Evolutionary conservation across 2,888 invertebrate species (phyloP).

Genomic region (Galeruca laticollis): DNA sequence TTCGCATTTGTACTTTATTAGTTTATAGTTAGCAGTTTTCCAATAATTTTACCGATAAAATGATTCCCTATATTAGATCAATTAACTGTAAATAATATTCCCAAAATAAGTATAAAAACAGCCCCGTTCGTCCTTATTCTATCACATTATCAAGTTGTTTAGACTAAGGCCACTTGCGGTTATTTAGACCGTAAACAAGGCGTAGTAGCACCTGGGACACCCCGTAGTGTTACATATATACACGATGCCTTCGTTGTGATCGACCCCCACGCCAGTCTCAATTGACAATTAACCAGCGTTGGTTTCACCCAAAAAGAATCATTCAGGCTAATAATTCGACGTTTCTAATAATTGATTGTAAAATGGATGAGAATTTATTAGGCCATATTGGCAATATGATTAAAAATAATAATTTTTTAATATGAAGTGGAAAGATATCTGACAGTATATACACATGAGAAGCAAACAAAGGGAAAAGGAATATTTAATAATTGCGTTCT

Average conservation of each 20-base stretch:
- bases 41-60: no score
- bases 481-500: no score
- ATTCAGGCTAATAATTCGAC: constrained; percentile 34
- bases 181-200: constrained; percentile 49
- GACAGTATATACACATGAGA: no score
- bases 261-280: constrained; percentile 42
- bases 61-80: no score
- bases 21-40: no score
- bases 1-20: no score
- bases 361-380: constrained; percentile 23
- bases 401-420: neutral
- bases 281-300: constrained; percentile 37
- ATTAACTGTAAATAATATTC: no score
- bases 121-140: constrained; percentile 14
- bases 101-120: constrained; percentile 13
- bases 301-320: constrained; percentile 36
- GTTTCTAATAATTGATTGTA: constrained; percentile 36
- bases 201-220: constrained; percentile 49
- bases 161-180: constrained; percentile 44
- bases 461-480: no score
- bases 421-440: neutral
- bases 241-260: constrained; percentile 22
- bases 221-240: constrained; percentile 39
- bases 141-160: constrained; percentile 35
- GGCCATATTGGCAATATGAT: constrained; percentile 13